phyloP scores from a whole-genome alignment of 2,113 vertebrate genomes.

The Cacatua alba region DNA sequence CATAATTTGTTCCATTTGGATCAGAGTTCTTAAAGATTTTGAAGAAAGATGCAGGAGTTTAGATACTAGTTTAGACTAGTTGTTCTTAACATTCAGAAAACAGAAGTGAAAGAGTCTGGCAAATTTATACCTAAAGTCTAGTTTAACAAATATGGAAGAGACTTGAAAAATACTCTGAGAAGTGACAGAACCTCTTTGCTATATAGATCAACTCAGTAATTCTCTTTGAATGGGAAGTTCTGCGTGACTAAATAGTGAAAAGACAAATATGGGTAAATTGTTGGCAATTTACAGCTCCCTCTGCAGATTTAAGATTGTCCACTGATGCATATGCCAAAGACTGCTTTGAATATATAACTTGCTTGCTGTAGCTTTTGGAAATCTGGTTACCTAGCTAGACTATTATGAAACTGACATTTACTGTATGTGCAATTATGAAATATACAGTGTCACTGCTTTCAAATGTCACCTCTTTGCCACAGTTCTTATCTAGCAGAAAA shows the following conservation, averaged over 20 bases:
- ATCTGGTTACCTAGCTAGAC: not conserved
- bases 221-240: not conserved
- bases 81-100: not conserved
- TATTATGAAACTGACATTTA: slow-evolving; percentile 38
- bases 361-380: not conserved
- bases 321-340: not conserved
- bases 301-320: not conserved
- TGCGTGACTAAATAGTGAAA: not conserved
- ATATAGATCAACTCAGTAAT: not conserved
- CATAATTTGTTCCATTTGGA: not conserved
- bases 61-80: not conserved
- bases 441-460: slow-evolving; percentile 15
- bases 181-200: slow-evolving; percentile 1
- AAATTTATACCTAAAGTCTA: slow-evolving; percentile 14
- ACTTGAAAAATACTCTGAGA: not conserved
- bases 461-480: slow-evolving; percentile 45
- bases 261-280: slow-evolving; percentile 16
- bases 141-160: not conserved
- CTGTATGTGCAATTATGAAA: slow-evolving; percentile 16
- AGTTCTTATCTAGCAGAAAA: not conserved
- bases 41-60: not conserved
- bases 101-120: not conserved
- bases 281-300: not conserved
- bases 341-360: slow-evolving; percentile 12
- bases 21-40: not conserved